Conservation (phyloP, 1,140 invertebrate species). For the Antheraea mylitta region DNA sequence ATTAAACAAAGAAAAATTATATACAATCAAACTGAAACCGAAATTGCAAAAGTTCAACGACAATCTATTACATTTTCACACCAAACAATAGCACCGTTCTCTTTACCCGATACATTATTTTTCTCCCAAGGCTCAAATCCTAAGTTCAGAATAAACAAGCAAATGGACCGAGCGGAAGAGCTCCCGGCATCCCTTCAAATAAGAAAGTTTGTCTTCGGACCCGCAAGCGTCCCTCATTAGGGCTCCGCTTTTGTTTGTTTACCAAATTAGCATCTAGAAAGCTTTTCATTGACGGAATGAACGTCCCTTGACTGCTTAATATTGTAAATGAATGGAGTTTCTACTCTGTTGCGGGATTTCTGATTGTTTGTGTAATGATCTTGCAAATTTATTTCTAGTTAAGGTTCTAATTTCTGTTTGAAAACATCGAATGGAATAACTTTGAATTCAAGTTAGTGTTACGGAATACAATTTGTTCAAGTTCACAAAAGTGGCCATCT, state of each 20-base stretch:
- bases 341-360: background rate
- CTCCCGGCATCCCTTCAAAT: slow-evolving; percentile 54
- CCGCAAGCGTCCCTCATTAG: slow-evolving; percentile 69
- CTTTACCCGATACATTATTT: slow-evolving; percentile 47
- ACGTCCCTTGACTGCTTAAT: slow-evolving; percentile 51
- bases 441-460: background rate
- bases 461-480: background rate
- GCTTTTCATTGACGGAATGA: slow-evolving; percentile 52
- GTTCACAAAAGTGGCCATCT: too few relatives aligned
- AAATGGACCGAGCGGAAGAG: slow-evolving; percentile 71
- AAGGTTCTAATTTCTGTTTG: background rate
- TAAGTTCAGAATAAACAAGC: slow-evolving; percentile 70
- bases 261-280: slow-evolving; percentile 72
- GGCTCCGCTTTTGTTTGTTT: slow-evolving; percentile 69
- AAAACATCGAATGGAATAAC: background rate
- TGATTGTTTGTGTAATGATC: background rate
- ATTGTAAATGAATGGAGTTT: slow-evolving; percentile 47
- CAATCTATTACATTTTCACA: slow-evolving; percentile 21
- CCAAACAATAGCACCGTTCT: slow-evolving; percentile 21
- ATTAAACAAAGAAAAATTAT: too few relatives aligned
- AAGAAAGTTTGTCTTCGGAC: slow-evolving; percentile 70
- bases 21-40: too few relatives aligned
- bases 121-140: slow-evolving; percentile 35
- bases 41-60: too few relatives aligned
- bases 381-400: background rate